Conservation (phyloP, 2,888 invertebrate genomes). For the Agrenia bidenticulata region DNA sequence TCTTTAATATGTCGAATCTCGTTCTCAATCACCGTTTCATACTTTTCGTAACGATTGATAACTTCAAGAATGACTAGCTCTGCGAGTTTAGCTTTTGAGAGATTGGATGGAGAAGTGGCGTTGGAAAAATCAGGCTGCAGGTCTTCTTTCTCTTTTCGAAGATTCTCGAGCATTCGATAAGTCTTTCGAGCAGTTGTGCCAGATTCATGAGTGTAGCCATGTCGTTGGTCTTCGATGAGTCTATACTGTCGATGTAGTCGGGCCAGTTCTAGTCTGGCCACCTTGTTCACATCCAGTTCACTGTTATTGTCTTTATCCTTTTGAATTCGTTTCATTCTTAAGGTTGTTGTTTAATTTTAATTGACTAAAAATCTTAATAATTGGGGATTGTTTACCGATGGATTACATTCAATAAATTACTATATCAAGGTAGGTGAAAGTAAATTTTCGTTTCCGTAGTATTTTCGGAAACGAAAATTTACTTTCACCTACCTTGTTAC, state of each 20-base stretch:
- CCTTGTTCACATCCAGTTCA: constrained; percentile 2
- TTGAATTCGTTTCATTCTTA: too few relatives aligned
- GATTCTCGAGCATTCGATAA: constrained; percentile 63
- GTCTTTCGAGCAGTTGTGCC: constrained; percentile 28
- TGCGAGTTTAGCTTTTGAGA: constrained; percentile 19
- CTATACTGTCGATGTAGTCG: constrained; percentile 78
- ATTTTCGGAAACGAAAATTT: too few relatives aligned
- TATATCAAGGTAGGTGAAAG: too few relatives aligned
- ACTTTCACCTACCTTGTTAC: too few relatives aligned
- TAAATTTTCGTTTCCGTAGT: too few relatives aligned
- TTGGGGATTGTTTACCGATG: too few relatives aligned
- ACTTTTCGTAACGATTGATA: constrained; percentile 31
- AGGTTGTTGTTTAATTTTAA: too few relatives aligned
- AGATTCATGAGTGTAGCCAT: constrained; percentile 67
- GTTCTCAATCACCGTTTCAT: constrained; percentile 32
- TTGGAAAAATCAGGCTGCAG: constrained; percentile 57
- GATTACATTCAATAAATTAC: too few relatives aligned
- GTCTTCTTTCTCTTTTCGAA: constrained; percentile 65
- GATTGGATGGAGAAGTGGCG: constrained; percentile 18
- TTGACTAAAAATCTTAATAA: too few relatives aligned
- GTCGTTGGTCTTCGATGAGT: constrained; percentile 78
- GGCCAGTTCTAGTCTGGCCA: constrained; percentile 75
- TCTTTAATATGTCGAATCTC: constrained; percentile 41
- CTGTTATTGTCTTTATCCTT: too few relatives aligned
- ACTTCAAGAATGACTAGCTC: constrained; percentile 28